Evolutionary conservation across 2,797 vertebrate genomes (phyloP), one percentile per base, ranked within the genome.

Genomic region (Ptychobarbus kaznakovi): DNA sequence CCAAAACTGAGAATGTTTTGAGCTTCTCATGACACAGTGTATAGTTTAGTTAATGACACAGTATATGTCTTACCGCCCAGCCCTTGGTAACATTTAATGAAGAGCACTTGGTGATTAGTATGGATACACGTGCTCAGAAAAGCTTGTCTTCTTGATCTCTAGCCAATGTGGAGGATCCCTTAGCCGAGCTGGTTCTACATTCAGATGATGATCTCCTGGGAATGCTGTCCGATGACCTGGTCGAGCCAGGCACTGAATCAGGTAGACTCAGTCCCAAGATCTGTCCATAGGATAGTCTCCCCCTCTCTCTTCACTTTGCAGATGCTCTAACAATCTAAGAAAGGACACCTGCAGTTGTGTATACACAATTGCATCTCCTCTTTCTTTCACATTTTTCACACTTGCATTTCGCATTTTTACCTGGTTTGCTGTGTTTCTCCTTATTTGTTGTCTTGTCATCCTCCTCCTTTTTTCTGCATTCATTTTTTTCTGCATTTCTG

Each of bases 181-280:
- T 99, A 76, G 93, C 96, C 88, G 97, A 98, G 92, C 95, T 99
- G 89, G 97, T 98, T 87, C 95, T 99, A 86, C 97, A 95, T 90
- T 97, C 96, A 46, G 97, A 99, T 18, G 97, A 98, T 86, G 97
- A 99, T 93, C 96, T 99, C 87, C 95, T 99, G 92, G 97, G 97
- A 58, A 97, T 97, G 88, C 96, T 97, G 89, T 97, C 93, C 86
- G 97, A 97, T 93, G 96, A 96, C 90, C 96, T 98, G 94, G 97
- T 96, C 92, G 96, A 96, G 90, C 94, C 96, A 90, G 93, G 93
- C 80, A 91, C 95, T 90, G 95, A 94, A 89, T 93, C 95, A 76
- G 95, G 96, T 96, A 94, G 85, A 89, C 77, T 44, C 42, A 51
- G 65, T 38, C 63, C 56, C 18, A 22, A 86, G 79, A 78, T 76